These are phyloP conservation scores for Neodiprion virginianus DNA, from an alignment of 1,140 invertebrate genomes.

Conservation along the genomic window DNA sequence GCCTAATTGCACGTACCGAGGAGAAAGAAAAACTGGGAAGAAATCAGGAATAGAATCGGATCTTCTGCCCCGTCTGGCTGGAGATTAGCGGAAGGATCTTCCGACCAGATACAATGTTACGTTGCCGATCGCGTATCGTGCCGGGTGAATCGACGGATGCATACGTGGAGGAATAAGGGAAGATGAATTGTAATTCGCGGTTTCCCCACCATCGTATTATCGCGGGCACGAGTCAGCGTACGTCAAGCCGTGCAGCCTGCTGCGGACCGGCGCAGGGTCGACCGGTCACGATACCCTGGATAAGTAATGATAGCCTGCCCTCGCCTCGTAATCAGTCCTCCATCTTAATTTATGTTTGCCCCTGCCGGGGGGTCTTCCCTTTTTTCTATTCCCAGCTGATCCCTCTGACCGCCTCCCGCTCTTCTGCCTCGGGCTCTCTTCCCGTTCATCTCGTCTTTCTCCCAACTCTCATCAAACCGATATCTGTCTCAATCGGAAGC, in stretches of 20 bases:
- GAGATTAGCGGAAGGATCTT: too few relatives aligned
- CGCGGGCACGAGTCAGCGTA: conserved; percentile 51
- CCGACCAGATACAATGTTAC: too few relatives aligned
- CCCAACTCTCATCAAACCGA: not conserved
- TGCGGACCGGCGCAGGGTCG: conserved; percentile 52
- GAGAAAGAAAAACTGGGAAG: too few relatives aligned
- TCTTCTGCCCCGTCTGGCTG: too few relatives aligned
- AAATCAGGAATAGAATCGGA: too few relatives aligned
- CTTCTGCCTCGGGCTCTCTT: not conserved
- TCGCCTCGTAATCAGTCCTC: conserved; percentile 60
- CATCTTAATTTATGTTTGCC: conserved; percentile 62
- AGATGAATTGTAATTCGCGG: conserved; percentile 59
- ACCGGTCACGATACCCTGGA: conserved; percentile 57
- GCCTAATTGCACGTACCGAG: too few relatives aligned
- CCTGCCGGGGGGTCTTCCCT: conserved; percentile 51
- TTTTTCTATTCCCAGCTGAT: too few relatives aligned
- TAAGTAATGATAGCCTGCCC: conserved; percentile 58
- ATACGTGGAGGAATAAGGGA: conserved; percentile 19
- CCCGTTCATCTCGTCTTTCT: conserved; percentile 23
- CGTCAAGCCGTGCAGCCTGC: conserved; percentile 24
- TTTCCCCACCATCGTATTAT: conserved; percentile 55
- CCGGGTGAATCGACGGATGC: conserved; percentile 52
- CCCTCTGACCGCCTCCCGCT: too few relatives aligned
- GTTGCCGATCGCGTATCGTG: conserved; percentile 41
- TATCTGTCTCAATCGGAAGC: not conserved